Base-by-base conservation (phyloP, 2,888 invertebrate species). In the Apodemia duryi region DNA sequence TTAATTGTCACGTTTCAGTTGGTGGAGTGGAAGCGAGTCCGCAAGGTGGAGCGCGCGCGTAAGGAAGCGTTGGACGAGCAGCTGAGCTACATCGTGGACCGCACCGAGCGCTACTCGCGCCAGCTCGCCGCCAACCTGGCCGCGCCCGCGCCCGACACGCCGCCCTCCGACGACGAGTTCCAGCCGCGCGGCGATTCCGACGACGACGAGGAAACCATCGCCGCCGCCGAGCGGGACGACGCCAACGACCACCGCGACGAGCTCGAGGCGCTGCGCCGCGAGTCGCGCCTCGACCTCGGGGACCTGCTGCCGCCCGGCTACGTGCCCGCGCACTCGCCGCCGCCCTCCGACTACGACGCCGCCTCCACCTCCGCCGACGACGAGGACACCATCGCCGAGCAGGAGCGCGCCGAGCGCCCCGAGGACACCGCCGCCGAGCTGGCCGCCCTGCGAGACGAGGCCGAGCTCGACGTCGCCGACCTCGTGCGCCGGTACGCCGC, bases 11-110 rank as follows among this genome's bases (percentile, higher is more conserved):
- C 6, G 60, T 61, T 63, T 41, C 80, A 96, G 95, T 89, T 99
- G 75, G 98, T 99, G 60, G 98, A 98, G 84, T 98, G 96, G 88
- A 98, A 98, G 83, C 97, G 98, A 75, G 96, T 97, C 78, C 96
- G 97, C 38, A 95, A 97, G 73, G 92, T 99, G 68, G 99, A 99
- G 85, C 98, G 98, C 77, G 98, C 98, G 83, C 94, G 98, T 68
- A 98, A 98, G 83, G 96, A 97, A 80, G 98, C 98, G 0, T 92
- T 99, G 67, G 99, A 99, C 92, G 96, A 98, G 80, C 99, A 99
- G 88, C 93, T 99, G 68, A 97, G 97, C 85, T 98, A 98, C 84
- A 98, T 99, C 80, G 99, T 99, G 67, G 99, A 98, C 87, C 98
- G 98, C 89, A 99, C 99, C 0, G 99, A 99, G 87, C 98, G 98